Percentiles rank a stretch among this genome's conserved stretches.
These are phyloP conservation scores for Epirrita christyi DNA, from an alignment of 2,888 invertebrate species.

Conservation along the genomic window DNA sequence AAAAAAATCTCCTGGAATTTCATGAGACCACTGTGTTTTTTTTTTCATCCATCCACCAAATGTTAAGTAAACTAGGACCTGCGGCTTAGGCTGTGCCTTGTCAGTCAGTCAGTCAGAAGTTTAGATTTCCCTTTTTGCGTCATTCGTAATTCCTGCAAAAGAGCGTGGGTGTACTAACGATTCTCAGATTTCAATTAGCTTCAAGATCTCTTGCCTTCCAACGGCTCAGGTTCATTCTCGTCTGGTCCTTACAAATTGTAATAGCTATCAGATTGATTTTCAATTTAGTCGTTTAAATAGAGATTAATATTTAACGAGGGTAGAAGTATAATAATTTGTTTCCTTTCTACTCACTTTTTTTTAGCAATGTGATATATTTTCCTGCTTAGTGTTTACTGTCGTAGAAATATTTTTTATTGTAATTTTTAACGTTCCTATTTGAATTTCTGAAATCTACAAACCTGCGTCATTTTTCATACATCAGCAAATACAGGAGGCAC, in stretches of 20 bases:
- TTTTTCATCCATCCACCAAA: too few relatives aligned
- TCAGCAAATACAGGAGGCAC: conserved; percentile 15
- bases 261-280: conserved; percentile 32
- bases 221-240: conserved; percentile 24
- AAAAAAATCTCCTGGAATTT: too few relatives aligned
- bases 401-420: not conserved
- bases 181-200: conserved; percentile 56
- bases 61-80: too few relatives aligned
- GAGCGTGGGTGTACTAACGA: conserved; percentile 36
- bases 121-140: conserved; percentile 26
- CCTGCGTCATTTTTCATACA: not conserved
- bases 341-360: conserved; percentile 2
- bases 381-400: not conserved
- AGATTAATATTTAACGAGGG: conserved; percentile 35
- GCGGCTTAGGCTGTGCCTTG: too few relatives aligned
- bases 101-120: too few relatives aligned
- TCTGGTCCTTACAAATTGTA: conserved; percentile 15
- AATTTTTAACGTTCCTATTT: not conserved
- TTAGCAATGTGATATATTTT: not conserved
- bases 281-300: conserved; percentile 31
- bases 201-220: conserved; percentile 42
- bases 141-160: conserved; percentile 27
- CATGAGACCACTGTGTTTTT: too few relatives aligned
- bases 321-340: not conserved
- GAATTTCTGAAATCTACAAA: not conserved